Evolutionary conservation across 30 jellyfish, hydroid and myxozoan species (phyloP).

Genomic region (Hydractinia symbiolongicarpus): DNA sequence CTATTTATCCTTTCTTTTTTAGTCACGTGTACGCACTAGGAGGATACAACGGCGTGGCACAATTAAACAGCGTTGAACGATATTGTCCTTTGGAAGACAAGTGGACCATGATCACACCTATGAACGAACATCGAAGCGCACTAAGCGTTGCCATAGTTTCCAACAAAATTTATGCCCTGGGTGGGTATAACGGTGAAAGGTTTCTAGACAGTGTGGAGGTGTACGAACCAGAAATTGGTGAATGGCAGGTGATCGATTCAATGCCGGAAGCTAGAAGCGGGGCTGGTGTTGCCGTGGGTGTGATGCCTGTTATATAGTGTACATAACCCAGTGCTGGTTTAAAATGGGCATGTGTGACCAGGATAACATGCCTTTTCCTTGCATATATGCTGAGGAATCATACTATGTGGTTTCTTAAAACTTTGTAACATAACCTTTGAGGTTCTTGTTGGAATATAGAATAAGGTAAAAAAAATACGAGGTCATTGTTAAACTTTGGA

Average conservation of each 20-base stretch:
- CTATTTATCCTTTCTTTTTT: neutral
- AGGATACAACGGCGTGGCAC: conserved; percentile 95
- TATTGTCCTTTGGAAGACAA: conserved; percentile 61
- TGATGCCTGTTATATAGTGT: conserved; percentile 31
- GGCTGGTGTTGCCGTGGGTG: conserved; percentile 94
- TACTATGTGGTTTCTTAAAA: no score
- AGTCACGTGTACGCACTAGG: conserved; percentile 90
- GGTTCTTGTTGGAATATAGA: no score
- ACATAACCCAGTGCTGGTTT: neutral
- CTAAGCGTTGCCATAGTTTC: conserved; percentile 70
- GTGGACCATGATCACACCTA: conserved; percentile 79
- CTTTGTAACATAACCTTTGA: no score
- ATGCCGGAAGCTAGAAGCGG: conserved; percentile 82
- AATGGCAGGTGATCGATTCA: conserved; percentile 47
- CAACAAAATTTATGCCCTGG: conserved; percentile 62
- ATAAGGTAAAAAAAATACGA: no score
- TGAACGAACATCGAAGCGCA: conserved; percentile 88
- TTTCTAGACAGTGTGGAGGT: conserved; percentile 66
- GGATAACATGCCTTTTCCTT: no score
- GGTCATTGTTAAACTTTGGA: no score
- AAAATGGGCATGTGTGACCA: neutral
- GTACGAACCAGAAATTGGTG: conserved; percentile 45
- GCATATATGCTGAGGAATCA: no score
- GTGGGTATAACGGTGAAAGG: conserved; percentile 84
- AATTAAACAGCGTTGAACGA: conserved; percentile 87